Conservation (phyloP, 92 coral and sea anemone species). For the Epizoanthus ramosus region DNA sequence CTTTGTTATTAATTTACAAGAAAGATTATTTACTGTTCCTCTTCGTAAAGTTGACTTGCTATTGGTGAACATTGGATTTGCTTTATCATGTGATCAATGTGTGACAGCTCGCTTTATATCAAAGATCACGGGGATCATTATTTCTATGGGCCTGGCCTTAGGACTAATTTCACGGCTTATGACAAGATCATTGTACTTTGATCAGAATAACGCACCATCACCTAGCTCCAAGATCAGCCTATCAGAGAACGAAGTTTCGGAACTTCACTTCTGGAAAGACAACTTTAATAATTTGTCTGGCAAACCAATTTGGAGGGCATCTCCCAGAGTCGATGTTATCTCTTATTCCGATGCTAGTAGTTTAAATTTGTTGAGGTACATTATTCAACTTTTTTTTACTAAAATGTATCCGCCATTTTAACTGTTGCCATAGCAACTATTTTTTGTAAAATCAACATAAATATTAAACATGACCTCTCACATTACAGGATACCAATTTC, state of each 20-base stretch:
- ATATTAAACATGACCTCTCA: no score
- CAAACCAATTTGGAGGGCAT: neutral
- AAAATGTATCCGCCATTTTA: no score
- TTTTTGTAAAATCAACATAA: no score
- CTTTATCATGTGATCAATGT: no score
- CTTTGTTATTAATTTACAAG: neutral
- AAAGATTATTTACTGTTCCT: neutral
- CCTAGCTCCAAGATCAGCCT: neutral
- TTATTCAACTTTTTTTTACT: no score
- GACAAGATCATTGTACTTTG: neutral
- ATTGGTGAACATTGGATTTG: neutral
- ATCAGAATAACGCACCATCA: conserved; percentile 3
- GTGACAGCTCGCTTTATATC: no score
- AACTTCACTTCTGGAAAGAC: neutral
- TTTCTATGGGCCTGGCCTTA: no score
- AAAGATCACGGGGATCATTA: no score
- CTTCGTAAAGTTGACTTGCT: neutral
- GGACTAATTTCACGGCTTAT: no score
- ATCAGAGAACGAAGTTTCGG: neutral
- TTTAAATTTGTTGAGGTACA: no score
- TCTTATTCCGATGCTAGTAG: neutral
- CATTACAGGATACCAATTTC: no score
- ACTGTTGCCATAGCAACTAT: no score
- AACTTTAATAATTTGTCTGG: neutral
- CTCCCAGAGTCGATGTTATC: neutral